Evolutionary conservation across 2,797 vertebrate genomes (phyloP).

Genomic region (Alectoris magna): DNA sequence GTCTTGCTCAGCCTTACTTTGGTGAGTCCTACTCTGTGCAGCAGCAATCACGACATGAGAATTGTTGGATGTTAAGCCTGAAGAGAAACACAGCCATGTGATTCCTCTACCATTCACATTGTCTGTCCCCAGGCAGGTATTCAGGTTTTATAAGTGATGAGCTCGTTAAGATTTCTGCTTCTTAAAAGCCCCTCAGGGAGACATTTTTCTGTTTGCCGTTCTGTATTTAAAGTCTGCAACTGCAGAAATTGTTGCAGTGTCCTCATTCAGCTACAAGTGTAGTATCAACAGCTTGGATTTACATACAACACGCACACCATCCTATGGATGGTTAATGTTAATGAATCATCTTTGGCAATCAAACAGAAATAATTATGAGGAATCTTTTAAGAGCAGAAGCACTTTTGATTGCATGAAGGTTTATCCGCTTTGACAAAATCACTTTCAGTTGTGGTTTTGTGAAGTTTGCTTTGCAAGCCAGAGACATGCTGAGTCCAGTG

Average conservation of each 20-base stretch:
- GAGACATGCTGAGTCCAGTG: rapidly evolving
- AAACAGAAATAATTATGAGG: not conserved
- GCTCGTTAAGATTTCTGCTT: slow-evolving; percentile 67
- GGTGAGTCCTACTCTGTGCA: not conserved
- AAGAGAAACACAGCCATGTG: slow-evolving; percentile 1
- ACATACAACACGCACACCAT: not conserved
- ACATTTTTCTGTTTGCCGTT: slow-evolving; percentile 44
- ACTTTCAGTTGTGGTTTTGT: not conserved
- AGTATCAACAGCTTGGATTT: not conserved
- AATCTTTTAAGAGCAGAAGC: not conserved
- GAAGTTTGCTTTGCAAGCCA: not conserved
- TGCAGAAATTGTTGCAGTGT: slow-evolving; percentile 13
- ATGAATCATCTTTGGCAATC: not conserved
- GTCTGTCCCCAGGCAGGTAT: slow-evolving; percentile 62
- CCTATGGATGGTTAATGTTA: not conserved
- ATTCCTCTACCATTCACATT: slow-evolving; percentile 45
- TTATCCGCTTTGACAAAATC: not conserved
- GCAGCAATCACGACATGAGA: not conserved
- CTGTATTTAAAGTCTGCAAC: slow-evolving; percentile 51
- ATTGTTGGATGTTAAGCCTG: slow-evolving; percentile 10
- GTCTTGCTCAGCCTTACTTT: not conserved
- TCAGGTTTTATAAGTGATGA: slow-evolving; percentile 70
- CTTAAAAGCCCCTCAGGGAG: slow-evolving; percentile 59
- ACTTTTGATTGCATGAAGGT: not conserved
- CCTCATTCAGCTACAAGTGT: not conserved